Evolutionary conservation across 2,797 vertebrate species (phyloP).

Genomic region (Muscicapa striata): DNA sequence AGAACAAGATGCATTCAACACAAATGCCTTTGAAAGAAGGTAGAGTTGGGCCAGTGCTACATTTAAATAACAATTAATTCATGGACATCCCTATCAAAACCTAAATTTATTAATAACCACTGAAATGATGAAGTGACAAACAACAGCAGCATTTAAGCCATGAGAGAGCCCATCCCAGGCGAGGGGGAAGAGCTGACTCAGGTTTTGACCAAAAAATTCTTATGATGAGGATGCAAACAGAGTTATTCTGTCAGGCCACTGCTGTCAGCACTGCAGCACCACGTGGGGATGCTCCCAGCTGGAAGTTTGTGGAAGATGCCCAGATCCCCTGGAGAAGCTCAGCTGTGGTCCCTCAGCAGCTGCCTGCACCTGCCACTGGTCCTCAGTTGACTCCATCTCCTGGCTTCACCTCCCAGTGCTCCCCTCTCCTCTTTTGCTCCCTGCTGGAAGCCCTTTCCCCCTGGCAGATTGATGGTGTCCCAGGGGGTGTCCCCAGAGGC

Average conservation of each 20-base stretch:
- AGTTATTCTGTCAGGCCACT: rapidly evolving
- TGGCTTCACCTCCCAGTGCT: neutral
- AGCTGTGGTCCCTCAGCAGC: neutral
- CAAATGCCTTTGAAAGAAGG: neutral
- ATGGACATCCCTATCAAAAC: neutral
- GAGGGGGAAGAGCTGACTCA: neutral
- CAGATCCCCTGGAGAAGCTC: slow-evolving; percentile 6
- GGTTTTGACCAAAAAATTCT: neutral
- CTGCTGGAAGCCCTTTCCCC: neutral
- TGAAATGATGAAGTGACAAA: neutral
- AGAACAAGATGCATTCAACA: neutral
- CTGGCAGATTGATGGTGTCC: neutral
- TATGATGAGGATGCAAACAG: neutral
- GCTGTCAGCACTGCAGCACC: neutral
- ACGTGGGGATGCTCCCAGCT: neutral
- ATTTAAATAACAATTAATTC: neutral
- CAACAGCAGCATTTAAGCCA: neutral
- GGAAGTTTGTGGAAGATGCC: neutral
- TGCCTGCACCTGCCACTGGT: neutral
- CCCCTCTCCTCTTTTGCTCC: slow-evolving; percentile 11
- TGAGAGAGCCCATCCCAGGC: rapidly evolving
- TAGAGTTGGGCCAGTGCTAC: rapidly evolving
- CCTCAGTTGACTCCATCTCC: neutral
- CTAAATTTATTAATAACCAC: neutral
- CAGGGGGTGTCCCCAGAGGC: neutral